phyloP scores from a whole-genome alignment of 2,888 invertebrate species.

The Leptopterna dolabrata region DNA sequence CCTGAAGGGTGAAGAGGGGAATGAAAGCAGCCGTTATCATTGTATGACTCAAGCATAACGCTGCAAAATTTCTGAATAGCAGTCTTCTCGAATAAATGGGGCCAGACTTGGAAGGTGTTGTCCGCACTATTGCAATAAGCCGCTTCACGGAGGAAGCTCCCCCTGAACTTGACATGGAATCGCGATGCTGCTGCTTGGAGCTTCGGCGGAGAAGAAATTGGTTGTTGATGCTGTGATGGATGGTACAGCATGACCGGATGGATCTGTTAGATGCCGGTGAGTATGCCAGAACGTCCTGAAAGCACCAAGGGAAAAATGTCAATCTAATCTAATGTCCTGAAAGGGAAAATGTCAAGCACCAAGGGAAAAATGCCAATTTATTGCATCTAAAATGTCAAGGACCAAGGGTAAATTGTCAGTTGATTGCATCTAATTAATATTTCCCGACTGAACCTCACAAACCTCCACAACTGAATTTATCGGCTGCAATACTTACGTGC shows the following conservation, averaged over 20 bases:
- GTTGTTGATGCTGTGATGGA: constrained; percentile 65
- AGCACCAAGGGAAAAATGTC: constrained; percentile 14
- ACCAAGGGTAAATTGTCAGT: too few relatives aligned
- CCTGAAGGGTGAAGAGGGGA: constrained; percentile 73
- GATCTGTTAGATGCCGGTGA: constrained; percentile 67
- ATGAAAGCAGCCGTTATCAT: constrained; percentile 75
- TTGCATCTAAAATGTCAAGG: too few relatives aligned
- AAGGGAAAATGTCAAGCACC: too few relatives aligned
- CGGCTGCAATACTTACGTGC: too few relatives aligned
- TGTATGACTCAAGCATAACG: constrained; percentile 71
- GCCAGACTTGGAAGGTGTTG: constrained; percentile 65
- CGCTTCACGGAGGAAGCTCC: constrained; percentile 83
- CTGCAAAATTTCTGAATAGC: constrained; percentile 67
- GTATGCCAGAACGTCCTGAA: constrained; percentile 57
- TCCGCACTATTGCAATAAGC: constrained; percentile 72
- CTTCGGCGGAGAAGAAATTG: constrained; percentile 63
- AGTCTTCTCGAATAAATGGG: constrained; percentile 65
- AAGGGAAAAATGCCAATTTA: too few relatives aligned
- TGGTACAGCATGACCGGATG: constrained; percentile 70
- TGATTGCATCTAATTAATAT: too few relatives aligned
- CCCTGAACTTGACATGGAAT: constrained; percentile 79
- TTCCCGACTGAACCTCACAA: too few relatives aligned
- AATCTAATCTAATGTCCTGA: too few relatives aligned
- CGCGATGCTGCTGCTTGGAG: constrained; percentile 66
- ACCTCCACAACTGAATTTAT: too few relatives aligned